Percentiles rank a stretch among this genome's conserved stretches.
Evolutionary conservation across 2,797 vertebrate species (phyloP).

Genomic region (Onychomys leucogaster): DNA sequence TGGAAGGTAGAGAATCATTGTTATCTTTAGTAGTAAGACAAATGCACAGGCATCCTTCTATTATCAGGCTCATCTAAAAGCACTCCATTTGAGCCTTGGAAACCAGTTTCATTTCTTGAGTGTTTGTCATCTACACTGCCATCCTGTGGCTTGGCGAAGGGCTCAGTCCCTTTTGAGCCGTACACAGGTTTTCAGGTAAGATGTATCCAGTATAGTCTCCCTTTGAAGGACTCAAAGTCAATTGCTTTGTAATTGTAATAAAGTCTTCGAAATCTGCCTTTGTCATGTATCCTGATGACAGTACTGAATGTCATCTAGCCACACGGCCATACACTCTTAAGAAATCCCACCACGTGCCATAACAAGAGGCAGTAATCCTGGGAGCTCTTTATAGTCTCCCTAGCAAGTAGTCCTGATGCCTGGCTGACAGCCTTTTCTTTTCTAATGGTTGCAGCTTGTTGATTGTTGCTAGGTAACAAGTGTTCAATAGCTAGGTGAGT

Average conservation of each 20-base stretch:
- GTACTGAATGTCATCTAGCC: not conserved
- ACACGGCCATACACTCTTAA: not conserved
- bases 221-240: constrained; percentile 1
- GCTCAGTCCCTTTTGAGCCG: not conserved
- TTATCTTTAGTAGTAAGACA: not conserved
- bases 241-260: not conserved
- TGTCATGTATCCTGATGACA: not conserved
- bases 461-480: constrained; percentile 33
- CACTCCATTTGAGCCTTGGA: not conserved
- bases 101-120: not conserved
- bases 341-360: not conserved
- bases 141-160: not conserved
- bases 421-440: not conserved
- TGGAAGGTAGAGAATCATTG: not conserved
- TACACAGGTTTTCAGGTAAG: not conserved
- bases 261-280: not conserved
- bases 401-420: not conserved
- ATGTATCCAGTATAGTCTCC: not conserved
- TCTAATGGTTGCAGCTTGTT: not conserved
- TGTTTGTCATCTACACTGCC: not conserved
- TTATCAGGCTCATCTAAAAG: not conserved
- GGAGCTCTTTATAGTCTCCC: not conserved
- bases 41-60: not conserved
- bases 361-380: not conserved
- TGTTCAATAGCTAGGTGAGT: not conserved